phyloP scores from a whole-genome alignment of 2,797 vertebrate species.

The Mionectes olivaceus region DNA sequence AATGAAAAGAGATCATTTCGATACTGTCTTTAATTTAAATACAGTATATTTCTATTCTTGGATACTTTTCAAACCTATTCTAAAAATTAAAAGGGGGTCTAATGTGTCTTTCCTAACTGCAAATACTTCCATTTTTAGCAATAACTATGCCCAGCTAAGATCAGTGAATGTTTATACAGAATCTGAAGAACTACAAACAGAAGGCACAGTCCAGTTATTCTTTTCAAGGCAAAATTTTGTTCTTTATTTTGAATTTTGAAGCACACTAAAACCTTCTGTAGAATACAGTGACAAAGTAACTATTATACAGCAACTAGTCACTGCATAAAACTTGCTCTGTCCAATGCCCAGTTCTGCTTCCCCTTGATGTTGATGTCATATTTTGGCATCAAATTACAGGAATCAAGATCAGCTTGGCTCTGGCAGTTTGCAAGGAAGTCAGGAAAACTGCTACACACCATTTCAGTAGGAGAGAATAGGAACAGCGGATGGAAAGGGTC shows the following conservation, averaged over 20 bases:
- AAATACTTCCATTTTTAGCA: not conserved
- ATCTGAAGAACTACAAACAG: constrained; percentile 3
- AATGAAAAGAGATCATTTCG: not conserved
- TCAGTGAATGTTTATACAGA: not conserved
- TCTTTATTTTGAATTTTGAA: not conserved
- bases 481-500: not conserved
- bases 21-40: not conserved
- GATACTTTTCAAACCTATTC: not conserved
- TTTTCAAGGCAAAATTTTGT: constrained; percentile 12
- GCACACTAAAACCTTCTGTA: not conserved
- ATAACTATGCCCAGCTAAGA: not conserved
- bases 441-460: not conserved
- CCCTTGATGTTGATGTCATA: not conserved
- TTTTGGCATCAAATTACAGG: not conserved
- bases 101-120: not conserved
- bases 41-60: not conserved
- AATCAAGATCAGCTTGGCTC: not conserved
- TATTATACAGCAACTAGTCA: not conserved
- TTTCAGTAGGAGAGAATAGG: not conserved
- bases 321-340: not conserved
- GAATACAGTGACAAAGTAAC: not conserved
- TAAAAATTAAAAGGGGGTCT: not conserved
- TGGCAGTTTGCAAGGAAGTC: not conserved
- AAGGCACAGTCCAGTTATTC: not conserved
- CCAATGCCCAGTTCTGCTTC: not conserved